Conservation (phyloP, 2,797 vertebrate species). For the Prionace glauca region DNA sequence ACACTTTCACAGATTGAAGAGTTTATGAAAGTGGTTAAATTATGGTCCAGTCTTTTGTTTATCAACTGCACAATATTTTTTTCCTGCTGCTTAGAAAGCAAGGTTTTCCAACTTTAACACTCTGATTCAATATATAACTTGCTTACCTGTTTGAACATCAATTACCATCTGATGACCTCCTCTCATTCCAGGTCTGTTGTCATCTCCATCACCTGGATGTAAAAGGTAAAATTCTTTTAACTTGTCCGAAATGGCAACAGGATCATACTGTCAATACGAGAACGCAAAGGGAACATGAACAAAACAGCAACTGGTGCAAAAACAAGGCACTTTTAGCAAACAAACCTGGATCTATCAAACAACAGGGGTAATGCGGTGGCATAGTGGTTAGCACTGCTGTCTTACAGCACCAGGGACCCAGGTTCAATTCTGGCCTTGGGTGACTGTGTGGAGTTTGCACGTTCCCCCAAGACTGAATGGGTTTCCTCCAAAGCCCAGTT, state of each 20-base stretch:
- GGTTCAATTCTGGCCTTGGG: too few species aligned
- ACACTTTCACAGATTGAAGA: neutral
- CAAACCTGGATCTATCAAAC: neutral
- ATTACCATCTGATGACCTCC: constrained; percentile 99
- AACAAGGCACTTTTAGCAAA: neutral
- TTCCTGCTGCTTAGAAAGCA: neutral
- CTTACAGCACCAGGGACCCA: too few species aligned
- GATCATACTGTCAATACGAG: neutral
- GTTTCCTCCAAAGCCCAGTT: too few species aligned
- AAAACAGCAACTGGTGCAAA: neutral
- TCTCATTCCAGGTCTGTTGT: constrained; percentile 95
- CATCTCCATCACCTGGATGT: constrained; percentile 79
- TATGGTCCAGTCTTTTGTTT: neutral
- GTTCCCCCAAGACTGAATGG: too few species aligned
- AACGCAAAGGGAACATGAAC: neutral
- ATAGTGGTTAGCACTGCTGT: too few species aligned
- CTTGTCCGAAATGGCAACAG: neutral
- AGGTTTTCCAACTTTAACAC: neutral
- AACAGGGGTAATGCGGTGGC: too few species aligned
- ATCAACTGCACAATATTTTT: neutral
- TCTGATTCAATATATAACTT: neutral
- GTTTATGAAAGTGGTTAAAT: neutral
- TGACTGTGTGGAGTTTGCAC: too few species aligned
- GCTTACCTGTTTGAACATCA: constrained; percentile 91
- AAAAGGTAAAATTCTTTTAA: constrained; percentile 22